A percentile compares a stretch with the other conserved stretches of the same genome.
phyloP scores from a whole-genome alignment of 2,888 invertebrate species.

The Sthenelais limicola region DNA sequence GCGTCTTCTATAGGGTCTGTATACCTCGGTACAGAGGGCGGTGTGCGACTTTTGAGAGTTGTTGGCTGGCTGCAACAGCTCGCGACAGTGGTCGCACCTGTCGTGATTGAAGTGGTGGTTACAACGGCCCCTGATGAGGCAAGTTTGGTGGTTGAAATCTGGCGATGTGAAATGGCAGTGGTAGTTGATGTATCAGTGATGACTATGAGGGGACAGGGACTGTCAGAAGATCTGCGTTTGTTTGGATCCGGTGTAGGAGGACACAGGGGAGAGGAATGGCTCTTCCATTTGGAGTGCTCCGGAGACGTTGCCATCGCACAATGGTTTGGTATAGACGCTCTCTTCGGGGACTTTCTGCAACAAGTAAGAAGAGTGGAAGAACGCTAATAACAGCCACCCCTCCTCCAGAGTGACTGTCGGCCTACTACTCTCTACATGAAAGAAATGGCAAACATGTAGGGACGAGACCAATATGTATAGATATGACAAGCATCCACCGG shows the following conservation, averaged over 20 bases:
- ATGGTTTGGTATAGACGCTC: conserved; percentile 40
- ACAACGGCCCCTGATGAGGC: background rate
- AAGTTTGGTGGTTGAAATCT: background rate
- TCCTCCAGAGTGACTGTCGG: conserved; percentile 18
- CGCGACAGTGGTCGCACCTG: background rate
- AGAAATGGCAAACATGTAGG: conserved; percentile 33
- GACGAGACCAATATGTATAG: too few species aligned
- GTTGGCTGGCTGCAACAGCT: background rate
- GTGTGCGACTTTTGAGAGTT: conserved; percentile 5
- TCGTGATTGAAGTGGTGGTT: background rate
- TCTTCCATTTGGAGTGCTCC: conserved; percentile 32
- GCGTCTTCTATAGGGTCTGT: conserved; percentile 30
- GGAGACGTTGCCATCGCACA: conserved; percentile 37
- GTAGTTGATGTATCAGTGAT: conserved; percentile 24
- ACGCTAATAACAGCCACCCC: conserved; percentile 36
- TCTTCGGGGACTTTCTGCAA: conserved; percentile 43
- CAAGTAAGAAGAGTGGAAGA: conserved; percentile 10
- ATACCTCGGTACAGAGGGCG: conserved; percentile 31
- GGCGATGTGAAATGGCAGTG: background rate
- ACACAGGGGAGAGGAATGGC: conserved; percentile 34
- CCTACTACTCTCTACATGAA: conserved; percentile 34
- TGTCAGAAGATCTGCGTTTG: conserved; percentile 38
- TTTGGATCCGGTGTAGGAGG: conserved; percentile 37
- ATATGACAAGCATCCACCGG: conserved; percentile 23
- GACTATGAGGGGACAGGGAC: conserved; percentile 34